phyloP scores from a whole-genome alignment of 2,888 invertebrate genomes.

The Parnassius orleans region DNA sequence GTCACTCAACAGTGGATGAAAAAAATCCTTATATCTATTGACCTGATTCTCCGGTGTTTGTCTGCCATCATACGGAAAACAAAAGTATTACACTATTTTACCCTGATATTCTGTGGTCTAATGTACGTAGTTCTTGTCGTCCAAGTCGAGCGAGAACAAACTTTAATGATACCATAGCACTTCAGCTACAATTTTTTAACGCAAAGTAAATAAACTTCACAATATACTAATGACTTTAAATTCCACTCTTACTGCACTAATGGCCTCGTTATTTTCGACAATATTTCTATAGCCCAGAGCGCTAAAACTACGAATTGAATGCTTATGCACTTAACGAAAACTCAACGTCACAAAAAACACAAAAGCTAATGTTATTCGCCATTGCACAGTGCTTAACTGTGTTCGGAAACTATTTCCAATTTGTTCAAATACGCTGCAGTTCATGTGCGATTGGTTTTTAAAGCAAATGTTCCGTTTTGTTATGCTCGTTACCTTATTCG shows the following conservation, averaged over 20 bases:
- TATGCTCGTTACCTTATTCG: constrained; percentile 6
- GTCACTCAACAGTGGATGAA: too few species aligned
- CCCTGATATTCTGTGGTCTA: too few species aligned
- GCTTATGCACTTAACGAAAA: constrained; percentile 14
- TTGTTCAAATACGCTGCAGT: constrained; percentile 22
- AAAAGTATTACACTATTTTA: too few species aligned
- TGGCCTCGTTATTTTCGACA: not conserved
- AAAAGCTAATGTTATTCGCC: constrained; percentile 8
- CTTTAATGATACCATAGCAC: too few species aligned
- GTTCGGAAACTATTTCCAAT: constrained; percentile 26
- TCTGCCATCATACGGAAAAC: too few species aligned
- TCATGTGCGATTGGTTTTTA: constrained; percentile 23
- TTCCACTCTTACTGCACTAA: not conserved
- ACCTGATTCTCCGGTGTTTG: too few species aligned
- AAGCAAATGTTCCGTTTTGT: constrained; percentile 18
- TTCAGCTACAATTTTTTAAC: too few species aligned
- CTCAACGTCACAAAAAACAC: constrained; percentile 14
- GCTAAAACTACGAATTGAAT: constrained; percentile 9
- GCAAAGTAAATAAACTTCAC: too few species aligned
- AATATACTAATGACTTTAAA: not conserved
- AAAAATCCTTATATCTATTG: too few species aligned
- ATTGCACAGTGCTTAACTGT: constrained; percentile 21
- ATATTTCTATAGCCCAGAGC: not conserved
- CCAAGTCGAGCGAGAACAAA: too few species aligned
- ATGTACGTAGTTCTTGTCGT: too few species aligned